These are phyloP conservation scores for Macaria notata DNA, from an alignment of 2,888 invertebrate species.

Conservation along the genomic window DNA sequence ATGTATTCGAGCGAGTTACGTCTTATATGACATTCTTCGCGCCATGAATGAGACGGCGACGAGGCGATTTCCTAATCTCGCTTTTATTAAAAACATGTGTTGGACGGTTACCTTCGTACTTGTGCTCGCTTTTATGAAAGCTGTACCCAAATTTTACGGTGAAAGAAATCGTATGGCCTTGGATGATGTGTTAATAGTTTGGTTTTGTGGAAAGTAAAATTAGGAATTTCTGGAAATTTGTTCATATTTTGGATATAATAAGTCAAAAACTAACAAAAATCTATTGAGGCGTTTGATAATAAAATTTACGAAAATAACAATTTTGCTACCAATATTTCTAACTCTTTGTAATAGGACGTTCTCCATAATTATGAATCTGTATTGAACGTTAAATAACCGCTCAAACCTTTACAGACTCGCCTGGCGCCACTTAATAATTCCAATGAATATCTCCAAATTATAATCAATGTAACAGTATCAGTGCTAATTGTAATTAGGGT, in stretches of 20 bases:
- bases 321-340: too few species aligned
- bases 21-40: constrained; percentile 77
- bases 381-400: too few species aligned
- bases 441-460: constrained; percentile 15
- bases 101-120: constrained; percentile 17
- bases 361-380: too few species aligned
- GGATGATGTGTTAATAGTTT: background rate
- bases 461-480: constrained; percentile 29
- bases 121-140: constrained; percentile 10
- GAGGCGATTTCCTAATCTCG: constrained; percentile 69
- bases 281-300: too few species aligned
- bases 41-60: constrained; percentile 66
- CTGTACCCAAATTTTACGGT: constrained; percentile 12
- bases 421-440: constrained; percentile 1
- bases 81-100: constrained; percentile 73
- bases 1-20: constrained; percentile 74
- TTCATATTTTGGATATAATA: too few species aligned
- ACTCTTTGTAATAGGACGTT: too few species aligned
- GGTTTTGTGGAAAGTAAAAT: too few species aligned
- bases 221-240: too few species aligned
- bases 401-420: too few species aligned
- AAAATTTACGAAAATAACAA: too few species aligned
- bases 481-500: constrained; percentile 40
- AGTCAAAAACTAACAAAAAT: too few species aligned
- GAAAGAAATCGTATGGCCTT: background rate